These are phyloP conservation scores for Cephus cinctus DNA, from an alignment of 1,140 invertebrate genomes.

Conservation along the genomic window DNA sequence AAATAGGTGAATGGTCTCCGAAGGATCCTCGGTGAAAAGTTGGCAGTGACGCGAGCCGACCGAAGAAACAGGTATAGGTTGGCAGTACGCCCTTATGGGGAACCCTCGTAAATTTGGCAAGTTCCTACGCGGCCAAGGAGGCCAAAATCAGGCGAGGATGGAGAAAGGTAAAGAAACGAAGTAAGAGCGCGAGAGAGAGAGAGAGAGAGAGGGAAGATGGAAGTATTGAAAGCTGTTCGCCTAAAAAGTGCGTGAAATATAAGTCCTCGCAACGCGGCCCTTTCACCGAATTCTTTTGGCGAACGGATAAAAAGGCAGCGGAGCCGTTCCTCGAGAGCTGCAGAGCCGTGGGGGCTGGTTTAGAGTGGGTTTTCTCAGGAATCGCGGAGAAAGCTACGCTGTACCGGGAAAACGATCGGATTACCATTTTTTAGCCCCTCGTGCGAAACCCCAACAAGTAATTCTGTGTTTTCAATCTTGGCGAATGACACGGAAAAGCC, in stretches of 20 bases:
- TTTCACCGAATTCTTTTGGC: slow-evolving; percentile 14
- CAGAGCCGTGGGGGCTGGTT: slow-evolving; percentile 7
- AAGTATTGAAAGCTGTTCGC: not conserved
- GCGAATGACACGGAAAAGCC: slow-evolving; percentile 30
- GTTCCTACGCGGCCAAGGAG: slow-evolving; percentile 13
- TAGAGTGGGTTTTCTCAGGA: slow-evolving; percentile 7
- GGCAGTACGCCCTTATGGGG: no score
- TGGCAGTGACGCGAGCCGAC: no score
- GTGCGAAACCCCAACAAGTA: slow-evolving; percentile 16
- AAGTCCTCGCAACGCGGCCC: not conserved
- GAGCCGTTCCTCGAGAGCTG: not conserved
- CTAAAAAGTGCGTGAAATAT: slow-evolving; percentile 8
- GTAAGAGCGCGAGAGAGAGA: no score
- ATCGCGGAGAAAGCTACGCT: slow-evolving; percentile 21
- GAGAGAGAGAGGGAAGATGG: not conserved
- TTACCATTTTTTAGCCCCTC: slow-evolving; percentile 33
- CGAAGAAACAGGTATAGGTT: no score
- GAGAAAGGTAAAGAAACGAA: not conserved
- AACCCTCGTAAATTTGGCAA: no score
- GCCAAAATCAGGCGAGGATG: slow-evolving; percentile 7
- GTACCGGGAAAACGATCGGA: slow-evolving; percentile 27
- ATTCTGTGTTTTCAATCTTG: slow-evolving; percentile 35
- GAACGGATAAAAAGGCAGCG: slow-evolving; percentile 24
- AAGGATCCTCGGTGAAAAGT: no score
- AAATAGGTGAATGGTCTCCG: no score